A percentile compares a stretch with the other conserved stretches of the same genome.
Conservation (phyloP, 2,888 invertebrate genomes). For the Drosophila mercatorum region DNA sequence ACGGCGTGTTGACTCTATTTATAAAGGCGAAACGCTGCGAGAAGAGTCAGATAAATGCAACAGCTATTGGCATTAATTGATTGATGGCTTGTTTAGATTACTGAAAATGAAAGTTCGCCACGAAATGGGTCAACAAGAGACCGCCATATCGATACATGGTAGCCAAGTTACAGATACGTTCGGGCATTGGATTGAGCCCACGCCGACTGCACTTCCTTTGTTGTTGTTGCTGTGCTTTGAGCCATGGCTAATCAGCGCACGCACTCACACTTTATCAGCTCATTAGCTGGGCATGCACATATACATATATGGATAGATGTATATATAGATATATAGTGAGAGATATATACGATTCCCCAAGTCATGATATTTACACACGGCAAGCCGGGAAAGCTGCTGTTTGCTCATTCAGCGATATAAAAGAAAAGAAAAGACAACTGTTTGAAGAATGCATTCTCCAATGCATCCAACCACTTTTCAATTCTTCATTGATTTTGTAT, state of each 20-base stretch:
- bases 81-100: conserved; percentile 77
- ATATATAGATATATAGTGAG: not conserved
- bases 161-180: conserved; percentile 14
- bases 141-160: conserved; percentile 21
- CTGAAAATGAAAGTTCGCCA: conserved; percentile 68
- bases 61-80: conserved; percentile 72
- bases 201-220: conserved; percentile 42
- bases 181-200: conserved; percentile 36
- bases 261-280: conserved; percentile 50
- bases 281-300: conserved; percentile 41
- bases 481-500: conserved; percentile 72
- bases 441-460: conserved; percentile 73
- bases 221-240: conserved; percentile 34
- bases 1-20: conserved; percentile 54
- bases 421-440: conserved; percentile 35
- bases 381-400: conserved; percentile 58
- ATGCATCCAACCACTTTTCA: conserved; percentile 59
- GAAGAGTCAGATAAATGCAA: conserved; percentile 30
- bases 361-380: conserved; percentile 57
- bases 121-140: conserved; percentile 67
- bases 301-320: conserved; percentile 7
- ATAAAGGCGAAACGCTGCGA: conserved; percentile 31
- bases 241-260: conserved; percentile 63
- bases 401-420: conserved; percentile 49
- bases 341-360: conserved; percentile 35